Evolutionary conservation across 1,140 invertebrate species (phyloP).

Genomic region (Sinella curviseta): DNA sequence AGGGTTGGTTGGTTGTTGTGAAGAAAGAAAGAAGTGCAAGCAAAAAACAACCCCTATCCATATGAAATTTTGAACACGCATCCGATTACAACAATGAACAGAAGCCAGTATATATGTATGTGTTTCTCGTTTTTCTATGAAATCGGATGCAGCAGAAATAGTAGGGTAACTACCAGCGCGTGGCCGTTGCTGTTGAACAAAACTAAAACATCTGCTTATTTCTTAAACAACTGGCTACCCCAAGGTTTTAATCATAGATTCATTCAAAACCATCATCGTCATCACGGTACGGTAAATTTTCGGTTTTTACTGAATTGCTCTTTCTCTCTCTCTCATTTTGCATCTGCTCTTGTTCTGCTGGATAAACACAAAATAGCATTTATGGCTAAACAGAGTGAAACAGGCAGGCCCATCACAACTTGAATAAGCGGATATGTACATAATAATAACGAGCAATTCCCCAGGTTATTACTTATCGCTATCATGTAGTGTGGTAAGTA

Average conservation of each 20-base stretch:
- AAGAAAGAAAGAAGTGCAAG: not conserved
- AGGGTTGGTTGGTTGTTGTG: not conserved
- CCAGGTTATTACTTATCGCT: not conserved
- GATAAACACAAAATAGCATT: slow-evolving; percentile 1
- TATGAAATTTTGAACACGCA: not conserved
- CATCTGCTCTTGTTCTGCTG: slow-evolving; percentile 15
- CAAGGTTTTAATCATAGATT: slow-evolving; percentile 18
- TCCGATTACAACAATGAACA: slow-evolving; percentile 9
- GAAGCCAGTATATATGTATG: not conserved
- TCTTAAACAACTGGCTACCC: slow-evolving; percentile 6
- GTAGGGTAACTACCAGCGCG: slow-evolving; percentile 30
- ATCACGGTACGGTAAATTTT: slow-evolving; percentile 5
- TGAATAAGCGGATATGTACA: too few species aligned
- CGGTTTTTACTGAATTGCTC: not conserved
- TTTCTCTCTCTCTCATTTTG: not conserved
- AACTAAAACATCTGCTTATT: slow-evolving; percentile 24
- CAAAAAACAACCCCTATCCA: slow-evolving; percentile 1
- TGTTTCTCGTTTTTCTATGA: not conserved
- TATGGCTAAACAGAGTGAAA: not conserved
- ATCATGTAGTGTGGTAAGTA: not conserved
- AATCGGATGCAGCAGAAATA: slow-evolving; percentile 13
- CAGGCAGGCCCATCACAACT: too few species aligned
- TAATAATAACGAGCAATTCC: not conserved
- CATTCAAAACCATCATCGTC: slow-evolving; percentile 19
- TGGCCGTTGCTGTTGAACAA: slow-evolving; percentile 17